Percentiles rank a stretch among this genome's conserved stretches.
phyloP scores from a whole-genome alignment of 2,888 invertebrate species.

The Abrostola tripartita region DNA sequence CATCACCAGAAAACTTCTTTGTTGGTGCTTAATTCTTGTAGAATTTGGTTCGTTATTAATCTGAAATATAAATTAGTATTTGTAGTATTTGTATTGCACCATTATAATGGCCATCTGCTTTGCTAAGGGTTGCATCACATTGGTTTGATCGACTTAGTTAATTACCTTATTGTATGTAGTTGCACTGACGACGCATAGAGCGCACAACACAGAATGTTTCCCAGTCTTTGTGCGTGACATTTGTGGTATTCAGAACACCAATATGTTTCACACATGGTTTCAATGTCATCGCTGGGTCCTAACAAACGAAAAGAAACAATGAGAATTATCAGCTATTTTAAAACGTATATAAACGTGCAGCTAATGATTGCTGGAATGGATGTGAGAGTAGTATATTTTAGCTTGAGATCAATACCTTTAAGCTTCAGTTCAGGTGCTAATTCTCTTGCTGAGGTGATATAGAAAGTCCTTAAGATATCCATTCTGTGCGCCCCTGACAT shows the following conservation, averaged over 20 bases:
- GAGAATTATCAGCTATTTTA: background rate
- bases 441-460: conserved; percentile 90
- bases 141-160: background rate
- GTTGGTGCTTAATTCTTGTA: conserved; percentile 89
- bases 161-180: conserved; percentile 92
- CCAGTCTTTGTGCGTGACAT: conserved; percentile 92
- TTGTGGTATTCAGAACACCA: conserved; percentile 96
- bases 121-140: too few relatives aligned
- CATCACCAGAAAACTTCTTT: conserved; percentile 91
- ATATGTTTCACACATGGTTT: conserved; percentile 90
- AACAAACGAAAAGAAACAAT: conserved; percentile 6
- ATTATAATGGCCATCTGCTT: background rate
- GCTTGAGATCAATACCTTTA: too few relatives aligned
- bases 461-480: conserved; percentile 92
- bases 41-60: conserved; percentile 90
- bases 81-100: background rate
- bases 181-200: conserved; percentile 92
- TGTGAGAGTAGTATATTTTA: conserved; percentile 53
- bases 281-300: conserved; percentile 44
- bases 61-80: conserved; percentile 68
- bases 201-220: conserved; percentile 91
- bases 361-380: too few relatives aligned
- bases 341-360: too few relatives aligned
- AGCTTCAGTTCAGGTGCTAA: conserved; percentile 73
- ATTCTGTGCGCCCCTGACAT: conserved; percentile 90